Conservation (phyloP, 1,140 invertebrate species). For the Drosophila arizonae region DNA sequence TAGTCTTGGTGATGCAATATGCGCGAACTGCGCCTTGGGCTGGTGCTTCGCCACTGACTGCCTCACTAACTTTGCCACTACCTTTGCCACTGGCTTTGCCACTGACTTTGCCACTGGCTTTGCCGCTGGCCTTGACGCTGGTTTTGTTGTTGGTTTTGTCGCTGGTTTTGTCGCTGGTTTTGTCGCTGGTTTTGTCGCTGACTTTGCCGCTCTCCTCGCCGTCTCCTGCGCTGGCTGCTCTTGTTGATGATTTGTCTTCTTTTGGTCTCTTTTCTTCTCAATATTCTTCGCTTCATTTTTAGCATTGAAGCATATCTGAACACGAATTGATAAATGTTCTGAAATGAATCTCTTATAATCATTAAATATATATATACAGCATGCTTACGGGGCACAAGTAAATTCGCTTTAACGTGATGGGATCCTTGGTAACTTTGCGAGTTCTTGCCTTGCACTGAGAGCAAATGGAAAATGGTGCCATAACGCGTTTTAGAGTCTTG, state of each 20-base stretch:
- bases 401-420: slow-evolving; percentile 22
- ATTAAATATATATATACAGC: too few relatives aligned
- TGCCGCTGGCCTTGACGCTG: too few relatives aligned
- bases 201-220: too few relatives aligned
- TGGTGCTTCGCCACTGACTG: neutral
- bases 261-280: neutral
- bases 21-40: too few relatives aligned
- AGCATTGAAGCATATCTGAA: slow-evolving; percentile 32
- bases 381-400: slow-evolving; percentile 55
- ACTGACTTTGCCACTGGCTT: too few relatives aligned
- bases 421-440: slow-evolving; percentile 37
- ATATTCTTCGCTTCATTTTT: neutral
- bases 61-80: neutral
- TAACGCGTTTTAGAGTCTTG: neutral
- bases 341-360: too few relatives aligned
- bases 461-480: slow-evolving; percentile 56
- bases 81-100: too few relatives aligned
- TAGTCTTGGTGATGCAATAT: neutral
- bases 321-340: neutral
- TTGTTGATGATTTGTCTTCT: neutral
- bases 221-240: neutral
- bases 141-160: too few relatives aligned
- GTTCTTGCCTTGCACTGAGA: slow-evolving; percentile 35
- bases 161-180: too few relatives aligned
- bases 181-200: too few relatives aligned